These are phyloP conservation scores for Caenorhabditis wallacei DNA, from an alignment of 2,888 invertebrate genomes.

Conservation along the genomic window DNA sequence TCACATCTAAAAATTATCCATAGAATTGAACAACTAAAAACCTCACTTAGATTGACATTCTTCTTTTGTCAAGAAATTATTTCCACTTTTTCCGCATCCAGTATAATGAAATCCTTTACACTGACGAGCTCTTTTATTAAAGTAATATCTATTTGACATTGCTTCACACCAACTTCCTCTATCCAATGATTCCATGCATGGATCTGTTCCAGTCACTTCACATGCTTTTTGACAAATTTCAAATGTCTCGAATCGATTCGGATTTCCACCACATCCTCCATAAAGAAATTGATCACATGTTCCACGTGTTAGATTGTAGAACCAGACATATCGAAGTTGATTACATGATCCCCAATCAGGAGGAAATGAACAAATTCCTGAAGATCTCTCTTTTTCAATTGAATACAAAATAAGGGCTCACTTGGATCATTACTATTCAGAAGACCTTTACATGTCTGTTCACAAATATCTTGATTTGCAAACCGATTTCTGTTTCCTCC, in stretches of 20 bases:
- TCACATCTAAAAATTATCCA: constrained; percentile 50
- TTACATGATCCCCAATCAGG: constrained; percentile 82
- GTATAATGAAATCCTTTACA: constrained; percentile 82
- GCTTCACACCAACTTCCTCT: constrained; percentile 80
- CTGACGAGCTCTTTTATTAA: constrained; percentile 67
- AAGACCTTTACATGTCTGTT: constrained; percentile 71
- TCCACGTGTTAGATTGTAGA: constrained; percentile 79
- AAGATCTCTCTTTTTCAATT: neutral
- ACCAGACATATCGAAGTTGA: constrained; percentile 80
- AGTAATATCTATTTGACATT: constrained; percentile 77
- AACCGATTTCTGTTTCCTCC: constrained; percentile 75
- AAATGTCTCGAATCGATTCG: constrained; percentile 79
- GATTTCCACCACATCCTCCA: constrained; percentile 81
- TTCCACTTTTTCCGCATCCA: constrained; percentile 79
- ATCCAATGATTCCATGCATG: constrained; percentile 78
- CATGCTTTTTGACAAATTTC: constrained; percentile 79
- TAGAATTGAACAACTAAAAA: too few relatives aligned
- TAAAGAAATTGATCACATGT: constrained; percentile 81
- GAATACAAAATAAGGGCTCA: constrained; percentile 3
- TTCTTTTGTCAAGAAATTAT: constrained; percentile 75
- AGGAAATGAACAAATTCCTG: constrained; percentile 75
- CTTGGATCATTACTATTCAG: constrained; percentile 70
- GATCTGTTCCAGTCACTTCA: constrained; percentile 77
- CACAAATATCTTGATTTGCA: constrained; percentile 68
- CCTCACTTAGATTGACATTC: constrained; percentile 76